These are phyloP conservation scores for Cyclargus thomasi DNA, from an alignment of 1,140 invertebrate genomes.

Conservation along the genomic window DNA sequence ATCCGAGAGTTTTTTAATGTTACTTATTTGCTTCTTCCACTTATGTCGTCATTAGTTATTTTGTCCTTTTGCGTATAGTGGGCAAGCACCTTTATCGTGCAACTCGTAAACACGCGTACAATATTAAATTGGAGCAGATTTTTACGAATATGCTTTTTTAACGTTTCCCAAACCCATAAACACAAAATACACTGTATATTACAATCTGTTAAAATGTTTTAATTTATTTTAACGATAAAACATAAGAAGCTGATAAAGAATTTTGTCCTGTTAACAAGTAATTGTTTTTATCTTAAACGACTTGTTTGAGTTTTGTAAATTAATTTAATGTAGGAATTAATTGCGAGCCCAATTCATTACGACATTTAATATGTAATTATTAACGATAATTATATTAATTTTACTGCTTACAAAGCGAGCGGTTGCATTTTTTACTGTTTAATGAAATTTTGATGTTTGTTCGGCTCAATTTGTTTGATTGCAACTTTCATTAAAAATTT, in stretches of 20 bases:
- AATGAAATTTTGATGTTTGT: not conserved
- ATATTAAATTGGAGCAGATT: not conserved
- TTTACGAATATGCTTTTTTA: not conserved
- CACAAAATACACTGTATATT: conserved; percentile 1
- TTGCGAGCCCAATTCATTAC: not conserved
- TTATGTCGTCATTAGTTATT: too few relatives aligned
- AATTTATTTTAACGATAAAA: not conserved
- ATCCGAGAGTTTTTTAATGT: too few relatives aligned
- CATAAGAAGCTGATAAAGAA: not conserved
- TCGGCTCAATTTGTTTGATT: too few relatives aligned
- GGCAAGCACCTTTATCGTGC: not conserved
- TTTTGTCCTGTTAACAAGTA: not conserved
- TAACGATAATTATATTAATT: not conserved
- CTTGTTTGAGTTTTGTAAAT: not conserved
- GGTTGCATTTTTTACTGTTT: not conserved
- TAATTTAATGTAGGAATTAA: not conserved
- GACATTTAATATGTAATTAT: not conserved
- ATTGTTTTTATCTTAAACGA: not conserved
- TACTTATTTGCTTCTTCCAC: too few relatives aligned
- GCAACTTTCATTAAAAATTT: too few relatives aligned
- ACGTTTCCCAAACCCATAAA: not conserved
- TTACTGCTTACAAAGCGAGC: not conserved
- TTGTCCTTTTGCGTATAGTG: not conserved
- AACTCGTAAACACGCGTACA: not conserved
- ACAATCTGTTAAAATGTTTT: not conserved